phyloP scores from a whole-genome alignment of 1,140 invertebrate genomes.

The Temnothorax longispinosus region DNA sequence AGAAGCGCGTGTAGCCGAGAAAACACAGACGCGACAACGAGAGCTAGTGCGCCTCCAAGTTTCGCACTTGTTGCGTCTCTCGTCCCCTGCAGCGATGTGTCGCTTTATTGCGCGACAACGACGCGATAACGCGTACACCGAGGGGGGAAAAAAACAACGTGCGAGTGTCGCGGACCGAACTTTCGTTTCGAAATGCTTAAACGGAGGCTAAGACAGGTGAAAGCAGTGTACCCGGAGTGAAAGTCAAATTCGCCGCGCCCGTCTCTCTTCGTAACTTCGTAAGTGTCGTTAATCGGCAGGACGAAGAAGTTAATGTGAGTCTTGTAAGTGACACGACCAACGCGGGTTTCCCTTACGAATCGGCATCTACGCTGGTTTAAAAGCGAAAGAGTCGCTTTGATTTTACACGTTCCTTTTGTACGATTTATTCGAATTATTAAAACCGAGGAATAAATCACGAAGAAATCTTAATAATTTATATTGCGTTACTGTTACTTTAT shows the following conservation, averaged over 20 bases:
- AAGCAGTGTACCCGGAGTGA: slow-evolving; percentile 68
- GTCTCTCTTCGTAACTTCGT: not conserved
- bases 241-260: slow-evolving; percentile 65
- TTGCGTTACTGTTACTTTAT: not conserved
- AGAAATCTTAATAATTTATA: not conserved
- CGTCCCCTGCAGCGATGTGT: not conserved
- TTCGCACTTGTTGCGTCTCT: not conserved
- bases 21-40: not conserved
- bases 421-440: not conserved
- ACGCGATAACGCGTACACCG: not conserved
- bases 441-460: not conserved
- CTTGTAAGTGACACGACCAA: not conserved
- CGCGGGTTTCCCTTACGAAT: not conserved
- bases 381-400: not conserved
- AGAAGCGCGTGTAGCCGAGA: not conserved
- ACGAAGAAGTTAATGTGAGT: not conserved
- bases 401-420: not conserved
- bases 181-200: slow-evolving; percentile 64
- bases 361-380: not conserved
- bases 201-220: slow-evolving; percentile 33
- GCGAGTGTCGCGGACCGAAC: not conserved
- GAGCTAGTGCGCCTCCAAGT: not conserved
- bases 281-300: slow-evolving; percentile 57
- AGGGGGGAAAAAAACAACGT: not conserved
- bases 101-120: not conserved